Conservation (phyloP, 1,140 invertebrate species). For the Antheraea mylitta region DNA sequence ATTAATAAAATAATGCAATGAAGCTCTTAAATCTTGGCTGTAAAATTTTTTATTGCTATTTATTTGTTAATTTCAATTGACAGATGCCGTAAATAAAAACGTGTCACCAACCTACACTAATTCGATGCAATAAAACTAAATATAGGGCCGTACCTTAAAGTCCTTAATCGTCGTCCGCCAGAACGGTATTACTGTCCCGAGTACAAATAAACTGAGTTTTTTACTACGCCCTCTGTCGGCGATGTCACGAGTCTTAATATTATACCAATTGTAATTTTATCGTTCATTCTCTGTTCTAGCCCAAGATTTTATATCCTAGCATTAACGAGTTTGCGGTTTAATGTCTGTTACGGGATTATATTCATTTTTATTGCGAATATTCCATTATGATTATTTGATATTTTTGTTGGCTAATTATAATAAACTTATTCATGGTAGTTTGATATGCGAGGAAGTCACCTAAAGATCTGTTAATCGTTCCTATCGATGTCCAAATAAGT, state of each 20-base stretch:
- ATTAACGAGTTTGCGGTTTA: constrained; percentile 12
- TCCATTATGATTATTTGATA: not conserved
- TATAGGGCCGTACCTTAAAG: constrained; percentile 42
- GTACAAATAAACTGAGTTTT: constrained; percentile 52
- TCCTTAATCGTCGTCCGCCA: constrained; percentile 44
- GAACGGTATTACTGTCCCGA: constrained; percentile 31
- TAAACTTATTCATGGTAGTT: too few species aligned
- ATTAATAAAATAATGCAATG: too few species aligned
- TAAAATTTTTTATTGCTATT: too few species aligned
- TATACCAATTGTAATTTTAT: constrained; percentile 52
- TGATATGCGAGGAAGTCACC: too few species aligned
- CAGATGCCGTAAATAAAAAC: not conserved
- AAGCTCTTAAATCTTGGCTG: too few species aligned
- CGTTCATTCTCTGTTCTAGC: constrained; percentile 22
- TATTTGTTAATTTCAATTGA: too few species aligned
- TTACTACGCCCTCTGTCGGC: constrained; percentile 45
- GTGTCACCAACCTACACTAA: constrained; percentile 27
- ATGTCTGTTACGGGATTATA: not conserved
- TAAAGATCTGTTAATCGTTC: too few species aligned
- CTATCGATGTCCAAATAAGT: too few species aligned
- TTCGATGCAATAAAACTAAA: constrained; percentile 44
- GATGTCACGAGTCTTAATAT: constrained; percentile 34
- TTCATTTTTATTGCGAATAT: not conserved
- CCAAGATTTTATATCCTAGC: constrained; percentile 13
- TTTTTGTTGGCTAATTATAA: too few species aligned